A percentile compares a stretch with the other conserved stretches of the same genome.
Conservation (phyloP, 1,140 invertebrate species). For the Papilio polyxenes region DNA sequence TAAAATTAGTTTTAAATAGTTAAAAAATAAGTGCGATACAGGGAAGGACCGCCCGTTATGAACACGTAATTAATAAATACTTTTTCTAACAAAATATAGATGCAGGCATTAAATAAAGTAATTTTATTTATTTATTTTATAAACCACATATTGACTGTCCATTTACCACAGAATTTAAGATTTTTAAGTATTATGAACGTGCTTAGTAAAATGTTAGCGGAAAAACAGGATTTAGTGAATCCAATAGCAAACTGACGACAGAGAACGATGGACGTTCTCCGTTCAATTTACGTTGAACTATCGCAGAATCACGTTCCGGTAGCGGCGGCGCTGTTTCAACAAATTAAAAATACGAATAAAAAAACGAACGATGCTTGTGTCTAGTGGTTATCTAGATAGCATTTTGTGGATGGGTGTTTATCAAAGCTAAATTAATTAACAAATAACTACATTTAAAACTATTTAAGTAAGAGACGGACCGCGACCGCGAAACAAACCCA, state of each 20-base stretch:
- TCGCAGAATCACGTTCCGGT: not conserved
- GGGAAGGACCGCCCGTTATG: too few relatives aligned
- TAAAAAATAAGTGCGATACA: too few relatives aligned
- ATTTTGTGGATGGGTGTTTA: not conserved
- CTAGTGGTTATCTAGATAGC: not conserved
- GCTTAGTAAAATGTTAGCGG: not conserved
- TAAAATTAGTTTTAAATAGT: too few relatives aligned
- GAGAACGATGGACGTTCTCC: not conserved
- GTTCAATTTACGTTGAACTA: slow-evolving; percentile 11
- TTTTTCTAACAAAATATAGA: too few relatives aligned
- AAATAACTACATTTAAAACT: too few relatives aligned
- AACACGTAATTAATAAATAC: too few relatives aligned
- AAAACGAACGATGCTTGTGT: not conserved
- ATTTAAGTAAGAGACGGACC: too few relatives aligned
- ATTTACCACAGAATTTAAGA: too few relatives aligned
- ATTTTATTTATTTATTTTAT: too few relatives aligned
- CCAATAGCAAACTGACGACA: slow-evolving; percentile 19
- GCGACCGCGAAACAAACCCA: too few relatives aligned
- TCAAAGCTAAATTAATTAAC: not conserved
- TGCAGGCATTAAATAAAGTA: too few relatives aligned
- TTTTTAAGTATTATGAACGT: not conserved
- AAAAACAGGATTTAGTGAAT: slow-evolving; percentile 10
- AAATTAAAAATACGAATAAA: slow-evolving; percentile 21
- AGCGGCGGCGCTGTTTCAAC: not conserved
- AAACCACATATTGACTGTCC: too few relatives aligned